These are phyloP conservation scores for Sebastes wilsoni DNA, from an alignment of 2,797 vertebrate species.

Conservation along the genomic window DNA sequence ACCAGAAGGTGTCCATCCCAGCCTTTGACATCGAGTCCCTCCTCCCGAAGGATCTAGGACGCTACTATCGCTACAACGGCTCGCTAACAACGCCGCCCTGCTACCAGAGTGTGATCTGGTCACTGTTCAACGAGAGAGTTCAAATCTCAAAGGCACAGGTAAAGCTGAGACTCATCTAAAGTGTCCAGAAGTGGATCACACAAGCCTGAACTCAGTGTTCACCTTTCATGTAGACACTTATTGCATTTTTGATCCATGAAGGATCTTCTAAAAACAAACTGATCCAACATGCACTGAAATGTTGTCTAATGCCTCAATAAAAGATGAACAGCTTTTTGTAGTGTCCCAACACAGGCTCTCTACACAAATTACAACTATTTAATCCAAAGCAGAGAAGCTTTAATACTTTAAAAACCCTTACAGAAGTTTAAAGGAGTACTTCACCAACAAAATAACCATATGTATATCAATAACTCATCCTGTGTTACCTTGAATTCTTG, in stretches of 20 bases:
- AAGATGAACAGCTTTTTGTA: background rate
- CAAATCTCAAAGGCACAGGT: conserved; percentile 89
- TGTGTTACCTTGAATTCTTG: no score
- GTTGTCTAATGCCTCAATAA: no score
- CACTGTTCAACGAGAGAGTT: conserved; percentile 88
- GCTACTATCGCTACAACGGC: conserved; percentile 92
- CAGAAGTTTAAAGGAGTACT: background rate
- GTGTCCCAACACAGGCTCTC: background rate
- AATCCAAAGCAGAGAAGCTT: background rate
- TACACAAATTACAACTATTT: background rate
- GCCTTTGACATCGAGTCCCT: conserved; percentile 88
- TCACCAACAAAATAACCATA: background rate
- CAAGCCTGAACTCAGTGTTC: background rate
- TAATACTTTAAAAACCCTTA: background rate
- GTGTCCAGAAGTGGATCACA: background rate
- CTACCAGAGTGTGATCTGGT: conserved; percentile 91
- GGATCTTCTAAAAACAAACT: background rate
- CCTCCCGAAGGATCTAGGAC: conserved; percentile 85
- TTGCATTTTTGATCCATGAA: background rate
- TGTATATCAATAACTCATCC: background rate
- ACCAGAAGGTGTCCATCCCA: conserved; percentile 80
- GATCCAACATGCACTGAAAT: background rate
- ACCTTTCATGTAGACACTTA: background rate
- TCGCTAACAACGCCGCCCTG: conserved; percentile 96
- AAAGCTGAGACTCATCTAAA: background rate